Base-by-base conservation (phyloP, 2,797 vertebrate species). In the Chaetophractus vellerosus region DNA sequence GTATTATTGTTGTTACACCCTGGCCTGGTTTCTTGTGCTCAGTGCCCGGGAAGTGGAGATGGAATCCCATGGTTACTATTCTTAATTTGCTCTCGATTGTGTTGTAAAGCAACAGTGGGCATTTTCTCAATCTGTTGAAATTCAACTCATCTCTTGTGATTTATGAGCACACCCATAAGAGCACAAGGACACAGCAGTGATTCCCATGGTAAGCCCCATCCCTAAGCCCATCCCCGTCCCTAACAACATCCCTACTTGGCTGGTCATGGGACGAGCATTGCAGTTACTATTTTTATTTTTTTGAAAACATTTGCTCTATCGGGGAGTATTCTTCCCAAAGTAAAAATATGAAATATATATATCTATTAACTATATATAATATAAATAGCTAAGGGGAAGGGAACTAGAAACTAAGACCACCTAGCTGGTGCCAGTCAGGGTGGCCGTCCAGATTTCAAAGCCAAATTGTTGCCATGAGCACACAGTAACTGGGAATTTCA, bases 131-230 rank as follows among this genome's bases (percentile, higher is more conserved):
- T 9, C 36, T 26, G 6, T 16, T 7, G 36, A 64, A 16, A 15
- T 0, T 2, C 19, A 41, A 0, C 18, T 18, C 11, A 3, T 21
- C 48, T 61, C 36, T 36, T n/a, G 31, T 23, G 59, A 28, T 26
- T 87, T 87, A 48, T 24, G 38, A 79, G n/a, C 24, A 4, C 1
- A 19, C 45, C 1, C 0, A 8, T 59, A 38, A 0, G 15, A 14
- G 26, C 33, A 5, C 41, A 28, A 48, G 78, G 18, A 9, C 7
- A 1, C 16, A 14, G 15, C 6, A 19, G 14, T 1, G 5, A 21
- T 14, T 14, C 6, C 36, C 12, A 72, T 0, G 0, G 36, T 0
- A 1, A 33, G 6, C 55, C 45, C 8, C 0, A 0, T 9, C 2
- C 23, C 4, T 19, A 45, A 38, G 4, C 38, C 38, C 38, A 38